Conservation (phyloP, 2,113 vertebrate genomes). For the Suricata suricatta region DNA sequence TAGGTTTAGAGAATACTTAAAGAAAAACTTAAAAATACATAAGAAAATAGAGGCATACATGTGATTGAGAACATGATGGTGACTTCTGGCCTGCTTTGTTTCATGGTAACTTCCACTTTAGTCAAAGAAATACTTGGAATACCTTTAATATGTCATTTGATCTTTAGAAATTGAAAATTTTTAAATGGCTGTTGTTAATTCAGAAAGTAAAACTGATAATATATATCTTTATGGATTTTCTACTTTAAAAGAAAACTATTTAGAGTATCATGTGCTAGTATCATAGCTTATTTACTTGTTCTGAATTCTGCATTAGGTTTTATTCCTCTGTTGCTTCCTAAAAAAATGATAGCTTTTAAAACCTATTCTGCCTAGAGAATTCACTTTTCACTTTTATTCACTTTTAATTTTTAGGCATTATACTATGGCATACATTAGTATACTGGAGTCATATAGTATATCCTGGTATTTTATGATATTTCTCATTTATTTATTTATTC, state of each 20-base stretch:
- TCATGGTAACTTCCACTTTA: background rate
- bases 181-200: background rate
- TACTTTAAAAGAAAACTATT: background rate
- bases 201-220: background rate
- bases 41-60: background rate
- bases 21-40: background rate
- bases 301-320: background rate
- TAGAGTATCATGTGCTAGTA: background rate
- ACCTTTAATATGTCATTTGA: background rate
- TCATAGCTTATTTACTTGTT: background rate
- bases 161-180: background rate
- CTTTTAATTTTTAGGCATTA: background rate
- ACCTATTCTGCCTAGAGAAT: background rate
- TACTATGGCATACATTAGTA: too few species aligned
- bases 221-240: background rate
- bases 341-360: background rate
- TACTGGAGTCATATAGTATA: background rate
- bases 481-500: background rate
- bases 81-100: background rate
- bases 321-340: background rate
- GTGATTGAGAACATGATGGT: background rate
- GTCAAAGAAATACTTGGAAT: background rate
- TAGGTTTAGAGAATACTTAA: background rate
- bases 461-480: background rate
- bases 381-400: background rate